Percentiles rank a stretch among this genome's conserved stretches.
phyloP scores from a whole-genome alignment of 2,888 invertebrate species.

The Epicampocera succincta region DNA sequence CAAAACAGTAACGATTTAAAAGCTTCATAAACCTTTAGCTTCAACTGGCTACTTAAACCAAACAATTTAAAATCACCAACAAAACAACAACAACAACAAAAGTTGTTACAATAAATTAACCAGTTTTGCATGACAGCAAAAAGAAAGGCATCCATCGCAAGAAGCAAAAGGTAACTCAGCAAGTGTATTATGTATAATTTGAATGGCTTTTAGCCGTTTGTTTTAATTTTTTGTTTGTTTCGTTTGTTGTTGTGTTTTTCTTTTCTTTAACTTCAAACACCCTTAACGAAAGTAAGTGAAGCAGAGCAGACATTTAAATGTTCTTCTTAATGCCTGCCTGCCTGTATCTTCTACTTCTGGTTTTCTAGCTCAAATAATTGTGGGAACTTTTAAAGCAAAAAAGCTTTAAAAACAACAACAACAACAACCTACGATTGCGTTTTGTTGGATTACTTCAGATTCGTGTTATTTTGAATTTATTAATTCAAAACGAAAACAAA shows the following conservation, averaged over 20 bases:
- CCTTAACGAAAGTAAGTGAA: slow-evolving; percentile 65
- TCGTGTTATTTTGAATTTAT: slow-evolving; percentile 42
- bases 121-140: slow-evolving; percentile 22
- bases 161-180: slow-evolving; percentile 28
- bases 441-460: slow-evolving; percentile 38
- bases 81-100: slow-evolving; percentile 18
- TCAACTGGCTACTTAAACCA: slow-evolving; percentile 28
- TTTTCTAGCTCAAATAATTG: slow-evolving; percentile 65
- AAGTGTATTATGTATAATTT: slow-evolving; percentile 51
- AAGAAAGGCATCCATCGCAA: slow-evolving; percentile 1
- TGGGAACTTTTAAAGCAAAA: slow-evolving; percentile 60
- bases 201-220: slow-evolving; percentile 52
- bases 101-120: not conserved
- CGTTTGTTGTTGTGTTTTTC: too few species aligned
- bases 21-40: slow-evolving; percentile 22
- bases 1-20: slow-evolving; percentile 48
- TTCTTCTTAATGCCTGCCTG: slow-evolving; percentile 15
- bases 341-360: slow-evolving; percentile 5
- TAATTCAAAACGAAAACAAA: slow-evolving; percentile 38
- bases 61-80: slow-evolving; percentile 27
- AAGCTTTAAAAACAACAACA: not conserved
- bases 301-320: slow-evolving; percentile 34
- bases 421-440: slow-evolving; percentile 41
- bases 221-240: slow-evolving; percentile 11
- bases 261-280: slow-evolving; percentile 39